Conservation (phyloP, 1,140 invertebrate species). For the Drosophila punjabiensis region DNA sequence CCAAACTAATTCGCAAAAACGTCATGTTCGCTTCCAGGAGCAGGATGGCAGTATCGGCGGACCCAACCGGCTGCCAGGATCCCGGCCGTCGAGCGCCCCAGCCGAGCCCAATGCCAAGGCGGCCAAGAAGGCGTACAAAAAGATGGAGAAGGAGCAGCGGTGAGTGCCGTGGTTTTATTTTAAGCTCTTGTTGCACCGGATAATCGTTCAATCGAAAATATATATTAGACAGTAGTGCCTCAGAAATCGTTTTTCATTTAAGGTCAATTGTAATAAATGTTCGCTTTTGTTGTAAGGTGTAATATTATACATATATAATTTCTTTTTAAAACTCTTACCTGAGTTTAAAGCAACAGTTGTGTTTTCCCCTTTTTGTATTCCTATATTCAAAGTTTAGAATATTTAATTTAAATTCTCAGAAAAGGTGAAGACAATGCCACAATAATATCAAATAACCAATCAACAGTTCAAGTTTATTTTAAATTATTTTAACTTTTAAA, state of each 20-base stretch:
- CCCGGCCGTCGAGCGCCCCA: constrained; percentile 80
- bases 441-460: no score
- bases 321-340: no score
- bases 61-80: constrained; percentile 59
- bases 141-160: constrained; percentile 84
- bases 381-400: neutral
- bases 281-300: no score
- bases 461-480: neutral
- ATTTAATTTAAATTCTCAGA: neutral
- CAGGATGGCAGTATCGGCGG: constrained; percentile 69
- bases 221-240: neutral
- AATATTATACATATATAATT: no score
- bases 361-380: neutral
- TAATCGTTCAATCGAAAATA: neutral
- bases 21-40: constrained; percentile 82
- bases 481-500: neutral
- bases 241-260: neutral
- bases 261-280: no score
- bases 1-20: constrained; percentile 64
- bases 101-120: constrained; percentile 84
- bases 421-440: no score
- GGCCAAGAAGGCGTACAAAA: constrained; percentile 81
- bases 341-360: no score
- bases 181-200: neutral
- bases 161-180: constrained; percentile 27